Evolutionary conservation across 2,888 invertebrate species (phyloP).

Genomic region (Catocala nupta): DNA sequence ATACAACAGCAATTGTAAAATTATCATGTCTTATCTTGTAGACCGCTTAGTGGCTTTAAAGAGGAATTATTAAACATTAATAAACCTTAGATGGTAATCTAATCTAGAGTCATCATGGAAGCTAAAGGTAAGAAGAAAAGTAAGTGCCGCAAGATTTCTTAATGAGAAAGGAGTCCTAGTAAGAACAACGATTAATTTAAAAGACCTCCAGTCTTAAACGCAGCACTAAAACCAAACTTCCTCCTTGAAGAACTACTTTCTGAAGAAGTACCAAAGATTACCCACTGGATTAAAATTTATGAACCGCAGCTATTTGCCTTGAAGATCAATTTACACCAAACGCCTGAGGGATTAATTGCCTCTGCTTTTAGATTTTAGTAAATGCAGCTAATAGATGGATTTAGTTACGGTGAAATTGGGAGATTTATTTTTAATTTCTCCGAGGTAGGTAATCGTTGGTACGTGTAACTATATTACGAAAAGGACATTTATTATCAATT

Average conservation of each 20-base stretch:
- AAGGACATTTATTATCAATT: too few relatives aligned
- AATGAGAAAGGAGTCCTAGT: too few relatives aligned
- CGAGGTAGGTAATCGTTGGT: not conserved
- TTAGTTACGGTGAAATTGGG: constrained; percentile 21
- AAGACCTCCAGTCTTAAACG: not conserved
- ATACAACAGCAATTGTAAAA: too few relatives aligned
- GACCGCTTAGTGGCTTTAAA: too few relatives aligned
- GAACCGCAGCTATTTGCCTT: constrained; percentile 10
- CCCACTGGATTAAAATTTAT: constrained; percentile 24
- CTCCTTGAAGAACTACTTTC: not conserved
- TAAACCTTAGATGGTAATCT: too few relatives aligned
- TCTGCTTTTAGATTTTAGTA: constrained; percentile 15
- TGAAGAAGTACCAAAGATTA: not conserved
- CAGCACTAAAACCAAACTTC: not conserved
- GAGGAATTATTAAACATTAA: too few relatives aligned
- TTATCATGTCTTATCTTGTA: too few relatives aligned
- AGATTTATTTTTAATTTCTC: constrained; percentile 16
- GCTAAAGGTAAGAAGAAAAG: too few relatives aligned
- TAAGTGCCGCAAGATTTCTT: too few relatives aligned
- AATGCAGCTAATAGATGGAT: constrained; percentile 14
- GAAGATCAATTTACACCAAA: constrained; percentile 22
- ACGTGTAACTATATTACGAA: too few relatives aligned
- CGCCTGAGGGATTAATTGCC: constrained; percentile 31
- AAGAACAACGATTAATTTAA: too few relatives aligned
- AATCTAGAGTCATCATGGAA: too few relatives aligned